Evolutionary conservation across 2,113 vertebrate species (phyloP), one percentile per base, ranked within the genome.

Genomic region (Heliornis fulica): DNA sequence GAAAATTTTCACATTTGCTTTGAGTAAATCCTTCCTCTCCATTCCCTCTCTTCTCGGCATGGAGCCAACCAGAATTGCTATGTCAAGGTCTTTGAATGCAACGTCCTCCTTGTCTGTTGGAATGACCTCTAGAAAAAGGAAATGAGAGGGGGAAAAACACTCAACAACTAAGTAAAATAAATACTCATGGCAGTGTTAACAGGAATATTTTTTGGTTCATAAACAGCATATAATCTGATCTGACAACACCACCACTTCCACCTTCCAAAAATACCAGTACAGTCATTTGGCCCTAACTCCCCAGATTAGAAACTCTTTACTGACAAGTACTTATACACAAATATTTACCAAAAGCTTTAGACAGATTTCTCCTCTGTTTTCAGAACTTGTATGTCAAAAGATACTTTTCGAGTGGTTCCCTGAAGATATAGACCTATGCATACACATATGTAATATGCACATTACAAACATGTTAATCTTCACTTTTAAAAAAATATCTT

Each of bases 11-110:
- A 99, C 99, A 63, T 99, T 99, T 72, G 99, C 99, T 97, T 99
- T 99, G 50, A 99, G 98, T 48, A 99, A 98, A 97, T 99, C 99
- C 98, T 99, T 99, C 96, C 99, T 98, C 97, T 99, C 99, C 99
- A 99, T 99, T 83, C 99, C 99, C 90, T 99, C 99, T 96, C 98
- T 99, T 87, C 99, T 98, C 80, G 99, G 99, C 99, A 99, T 99
- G 91, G 99, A 99, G 45, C 99, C 99, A 96, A 99, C 99, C 96
- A 99, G 95, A 97, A 99, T 98, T 82, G 99, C 99, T 14, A 99
- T 92, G 53, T 99, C 99, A 63, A 99, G 97, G 91, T 99, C 98
- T 97, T 99, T 99, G 98, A 99, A 99, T 78, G 98, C 99, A 81
- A 99, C 97, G 88, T 99, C 99, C 94, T 99, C 99, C 94, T 99